phyloP scores from a whole-genome alignment of 2,888 invertebrate genomes.

The Chymomyza procnemis region DNA sequence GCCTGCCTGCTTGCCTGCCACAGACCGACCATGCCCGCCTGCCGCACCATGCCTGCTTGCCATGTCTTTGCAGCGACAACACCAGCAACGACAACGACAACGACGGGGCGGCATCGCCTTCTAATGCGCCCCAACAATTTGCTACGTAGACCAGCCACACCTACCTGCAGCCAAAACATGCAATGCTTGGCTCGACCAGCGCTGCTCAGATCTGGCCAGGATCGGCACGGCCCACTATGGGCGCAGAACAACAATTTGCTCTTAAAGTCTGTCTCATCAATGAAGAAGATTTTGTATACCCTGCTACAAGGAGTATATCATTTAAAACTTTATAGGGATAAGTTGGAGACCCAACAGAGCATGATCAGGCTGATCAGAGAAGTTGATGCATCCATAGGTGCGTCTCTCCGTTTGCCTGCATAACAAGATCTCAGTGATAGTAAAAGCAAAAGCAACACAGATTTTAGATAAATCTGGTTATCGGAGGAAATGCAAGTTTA shows the following conservation, averaged over 20 bases:
- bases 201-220: neutral
- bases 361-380: too few species aligned
- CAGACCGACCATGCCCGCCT: neutral
- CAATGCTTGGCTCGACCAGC: slow-evolving; percentile 21
- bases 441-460: too few species aligned
- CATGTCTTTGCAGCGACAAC: neutral
- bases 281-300: too few species aligned
- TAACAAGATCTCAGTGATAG: too few species aligned
- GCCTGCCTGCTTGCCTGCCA: neutral
- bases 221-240: neutral
- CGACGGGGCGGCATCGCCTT: slow-evolving; percentile 47
- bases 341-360: too few species aligned
- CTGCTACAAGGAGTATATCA: too few species aligned
- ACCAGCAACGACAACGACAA: neutral
- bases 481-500: too few species aligned
- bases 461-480: too few species aligned
- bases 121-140: slow-evolving; percentile 67
- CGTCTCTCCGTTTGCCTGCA: too few species aligned
- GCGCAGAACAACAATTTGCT: neutral
- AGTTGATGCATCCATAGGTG: too few species aligned
- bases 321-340: too few species aligned
- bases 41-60: neutral
- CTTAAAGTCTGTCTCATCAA: too few species aligned
- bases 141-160: slow-evolving; percentile 65
- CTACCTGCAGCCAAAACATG: slow-evolving; percentile 62